phyloP scores from a whole-genome alignment of 2,888 invertebrate species.

The Erebia epiphron region DNA sequence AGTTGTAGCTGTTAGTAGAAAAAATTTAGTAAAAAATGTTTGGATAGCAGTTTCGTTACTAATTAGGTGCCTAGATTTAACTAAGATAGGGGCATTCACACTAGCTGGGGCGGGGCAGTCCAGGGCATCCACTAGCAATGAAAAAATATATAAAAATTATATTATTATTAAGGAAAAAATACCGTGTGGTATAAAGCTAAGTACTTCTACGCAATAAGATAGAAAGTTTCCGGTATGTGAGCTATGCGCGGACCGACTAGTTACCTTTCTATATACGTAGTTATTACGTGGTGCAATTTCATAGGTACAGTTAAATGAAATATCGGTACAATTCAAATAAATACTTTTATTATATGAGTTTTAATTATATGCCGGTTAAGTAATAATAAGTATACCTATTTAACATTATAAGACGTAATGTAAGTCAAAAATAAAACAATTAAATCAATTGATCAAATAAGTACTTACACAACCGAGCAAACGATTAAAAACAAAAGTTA shows the following conservation, averaged over 20 bases:
- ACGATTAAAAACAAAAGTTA: conserved; percentile 60
- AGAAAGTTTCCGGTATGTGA: conserved; percentile 77
- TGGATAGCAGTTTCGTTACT: conserved; percentile 73
- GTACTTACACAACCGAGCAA: conserved; percentile 83
- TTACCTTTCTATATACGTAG: not conserved
- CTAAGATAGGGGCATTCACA: conserved; percentile 77
- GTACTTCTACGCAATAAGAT: conserved; percentile 60
- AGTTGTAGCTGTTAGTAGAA: conserved; percentile 55
- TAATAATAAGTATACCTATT: conserved; percentile 68
- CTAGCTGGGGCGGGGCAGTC: conserved; percentile 73
- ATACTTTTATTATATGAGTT: conserved; percentile 79
- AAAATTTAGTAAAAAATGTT: conserved; percentile 51
- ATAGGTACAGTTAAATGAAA: conserved; percentile 69
- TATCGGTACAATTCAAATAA: conserved; percentile 70
- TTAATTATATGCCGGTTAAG: conserved; percentile 76
- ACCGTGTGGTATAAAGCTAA: conserved; percentile 68
- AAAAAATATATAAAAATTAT: conserved; percentile 62
- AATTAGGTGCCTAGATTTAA: conserved; percentile 68
- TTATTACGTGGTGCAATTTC: conserved; percentile 42
- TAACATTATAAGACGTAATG: conserved; percentile 67
- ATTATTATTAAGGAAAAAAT: conserved; percentile 55
- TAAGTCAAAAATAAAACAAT: conserved; percentile 59
- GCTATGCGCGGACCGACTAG: conserved; percentile 57
- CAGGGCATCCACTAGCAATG: conserved; percentile 80
- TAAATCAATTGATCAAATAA: conserved; percentile 79